phyloP scores from a whole-genome alignment of 2,888 invertebrate genomes.

The Hartigia nigra region DNA sequence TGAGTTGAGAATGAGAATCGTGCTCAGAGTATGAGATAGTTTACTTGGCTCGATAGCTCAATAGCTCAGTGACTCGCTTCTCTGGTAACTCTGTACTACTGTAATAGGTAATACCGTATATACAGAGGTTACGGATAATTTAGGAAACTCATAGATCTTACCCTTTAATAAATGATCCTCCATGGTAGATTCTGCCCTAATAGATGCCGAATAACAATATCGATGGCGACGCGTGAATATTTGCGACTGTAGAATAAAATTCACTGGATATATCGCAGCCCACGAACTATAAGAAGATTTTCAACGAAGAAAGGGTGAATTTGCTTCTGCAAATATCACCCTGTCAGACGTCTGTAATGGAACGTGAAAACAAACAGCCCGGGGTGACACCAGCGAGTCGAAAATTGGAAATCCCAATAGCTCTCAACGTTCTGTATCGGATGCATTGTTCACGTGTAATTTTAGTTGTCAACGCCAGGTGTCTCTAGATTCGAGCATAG shows the following conservation, averaged over 20 bases:
- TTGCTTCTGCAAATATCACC: neutral
- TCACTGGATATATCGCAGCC: neutral
- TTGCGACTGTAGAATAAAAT: neutral
- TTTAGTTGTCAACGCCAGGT: conserved; percentile 12
- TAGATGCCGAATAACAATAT: neutral
- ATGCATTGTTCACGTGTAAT: conserved; percentile 15
- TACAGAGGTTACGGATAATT: neutral
- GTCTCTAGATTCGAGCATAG: conserved; percentile 4
- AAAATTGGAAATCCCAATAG: conserved; percentile 10
- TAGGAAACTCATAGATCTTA: neutral
- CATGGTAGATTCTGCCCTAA: neutral
- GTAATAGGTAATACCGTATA: neutral
- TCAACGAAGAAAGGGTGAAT: neutral
- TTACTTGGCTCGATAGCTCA: neutral
- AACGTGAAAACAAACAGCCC: neutral
- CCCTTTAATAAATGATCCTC: neutral
- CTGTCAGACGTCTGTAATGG: neutral
- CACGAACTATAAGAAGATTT: neutral
- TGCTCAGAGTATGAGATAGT: neutral
- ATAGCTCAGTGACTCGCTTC: neutral
- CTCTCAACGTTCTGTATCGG: neutral
- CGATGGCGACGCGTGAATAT: neutral
- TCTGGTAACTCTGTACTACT: neutral
- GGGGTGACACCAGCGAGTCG: neutral
- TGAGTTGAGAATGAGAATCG: neutral